phyloP scores from a whole-genome alignment of 1,140 invertebrate genomes.

The Neocloeon triangulifer region DNA sequence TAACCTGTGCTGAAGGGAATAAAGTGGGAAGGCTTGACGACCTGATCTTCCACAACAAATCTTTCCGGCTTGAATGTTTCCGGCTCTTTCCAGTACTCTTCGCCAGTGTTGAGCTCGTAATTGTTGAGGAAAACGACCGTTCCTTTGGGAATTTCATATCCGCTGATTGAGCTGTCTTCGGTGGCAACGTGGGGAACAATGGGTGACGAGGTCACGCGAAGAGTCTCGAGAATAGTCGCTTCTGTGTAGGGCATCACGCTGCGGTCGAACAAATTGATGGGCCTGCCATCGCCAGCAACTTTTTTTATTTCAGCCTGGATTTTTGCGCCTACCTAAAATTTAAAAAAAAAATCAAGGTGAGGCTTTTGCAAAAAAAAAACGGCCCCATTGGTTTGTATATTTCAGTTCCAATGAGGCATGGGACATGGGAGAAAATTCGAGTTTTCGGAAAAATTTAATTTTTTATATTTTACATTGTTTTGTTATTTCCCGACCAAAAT shows the following conservation, averaged over 20 bases:
- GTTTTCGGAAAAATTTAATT: too few relatives aligned
- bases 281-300: slow-evolving; percentile 22
- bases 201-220: slow-evolving; percentile 59
- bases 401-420: too few relatives aligned
- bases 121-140: slow-evolving; percentile 76
- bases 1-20: slow-evolving; percentile 67
- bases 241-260: slow-evolving; percentile 55
- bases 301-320: slow-evolving; percentile 46
- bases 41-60: slow-evolving; percentile 31
- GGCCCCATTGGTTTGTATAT: too few relatives aligned
- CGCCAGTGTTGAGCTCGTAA: slow-evolving; percentile 56
- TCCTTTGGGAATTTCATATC: slow-evolving; percentile 49
- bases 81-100: slow-evolving; percentile 48
- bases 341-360: too few relatives aligned
- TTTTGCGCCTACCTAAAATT: slow-evolving; percentile 26
- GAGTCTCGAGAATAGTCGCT: slow-evolving; percentile 54
- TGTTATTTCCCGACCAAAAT: too few relatives aligned
- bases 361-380: too few relatives aligned
- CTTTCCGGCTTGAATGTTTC: slow-evolving; percentile 44
- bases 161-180: slow-evolving; percentile 44
- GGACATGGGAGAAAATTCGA: too few relatives aligned
- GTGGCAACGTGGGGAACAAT: slow-evolving; percentile 79
- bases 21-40: slow-evolving; percentile 37
- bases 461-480: too few relatives aligned
- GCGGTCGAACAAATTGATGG: slow-evolving; percentile 34